Evolutionary conservation across 1,140 invertebrate species (phyloP).

Genomic region (Limonius californicus): DNA sequence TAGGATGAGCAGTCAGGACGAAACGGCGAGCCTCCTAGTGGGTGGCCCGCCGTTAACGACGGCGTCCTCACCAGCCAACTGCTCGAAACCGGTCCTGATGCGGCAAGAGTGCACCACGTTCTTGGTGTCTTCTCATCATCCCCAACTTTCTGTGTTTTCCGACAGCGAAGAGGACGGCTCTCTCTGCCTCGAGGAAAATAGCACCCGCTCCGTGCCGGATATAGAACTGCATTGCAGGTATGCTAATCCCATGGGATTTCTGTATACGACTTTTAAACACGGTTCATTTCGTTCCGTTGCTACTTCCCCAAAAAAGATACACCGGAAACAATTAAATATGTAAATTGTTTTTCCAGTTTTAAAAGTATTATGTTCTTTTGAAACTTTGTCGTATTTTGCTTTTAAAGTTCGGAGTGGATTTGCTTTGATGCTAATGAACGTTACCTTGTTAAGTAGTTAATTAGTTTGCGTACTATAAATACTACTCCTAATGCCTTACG

Average conservation of each 20-base stretch:
- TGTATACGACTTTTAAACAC: too few species aligned
- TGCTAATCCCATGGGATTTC: not conserved
- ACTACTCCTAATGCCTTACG: too few species aligned
- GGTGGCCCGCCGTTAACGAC: conserved; percentile 53
- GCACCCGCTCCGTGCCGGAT: conserved; percentile 81
- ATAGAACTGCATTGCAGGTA: conserved; percentile 78
- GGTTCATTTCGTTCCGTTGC: too few species aligned
- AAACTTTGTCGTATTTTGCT: too few species aligned
- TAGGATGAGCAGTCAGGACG: conserved; percentile 64
- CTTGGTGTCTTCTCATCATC: conserved; percentile 63
- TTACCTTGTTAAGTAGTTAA: too few species aligned
- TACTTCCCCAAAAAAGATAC: too few species aligned
- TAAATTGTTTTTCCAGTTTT: too few species aligned
- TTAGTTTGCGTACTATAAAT: too few species aligned
- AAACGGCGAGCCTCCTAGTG: conserved; percentile 71
- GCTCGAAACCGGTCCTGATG: conserved; percentile 71
- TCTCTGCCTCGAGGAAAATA: conserved; percentile 58
- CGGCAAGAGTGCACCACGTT: conserved; percentile 77
- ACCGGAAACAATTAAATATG: too few species aligned
- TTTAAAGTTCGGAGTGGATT: too few species aligned
- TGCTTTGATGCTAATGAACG: too few species aligned
- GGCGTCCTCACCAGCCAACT: conserved; percentile 46
- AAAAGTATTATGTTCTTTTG: too few species aligned
- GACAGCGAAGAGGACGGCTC: conserved; percentile 74
- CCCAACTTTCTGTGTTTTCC: conserved; percentile 70